Evolutionary conservation across 2,797 vertebrate species (phyloP).

Genomic region (Protosalanx chinensis): DNA sequence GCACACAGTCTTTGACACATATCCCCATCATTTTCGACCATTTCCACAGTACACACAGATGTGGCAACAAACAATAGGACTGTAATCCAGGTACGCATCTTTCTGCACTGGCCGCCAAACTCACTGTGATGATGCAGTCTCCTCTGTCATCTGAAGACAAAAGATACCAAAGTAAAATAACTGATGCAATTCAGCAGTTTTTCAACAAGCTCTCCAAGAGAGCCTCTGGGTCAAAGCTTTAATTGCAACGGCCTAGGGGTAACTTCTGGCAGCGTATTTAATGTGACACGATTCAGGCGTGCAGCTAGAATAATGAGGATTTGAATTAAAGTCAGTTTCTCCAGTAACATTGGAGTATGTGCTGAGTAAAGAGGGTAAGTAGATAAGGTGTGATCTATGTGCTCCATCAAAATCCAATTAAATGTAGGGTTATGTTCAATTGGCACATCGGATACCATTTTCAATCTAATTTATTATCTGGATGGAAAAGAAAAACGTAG

Average conservation of each 20-base stretch:
- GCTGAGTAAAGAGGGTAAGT: constrained; percentile 31
- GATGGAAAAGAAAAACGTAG: no score
- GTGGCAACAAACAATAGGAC: constrained; percentile 83
- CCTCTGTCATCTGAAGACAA: constrained; percentile 75
- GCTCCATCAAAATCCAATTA: constrained; percentile 5
- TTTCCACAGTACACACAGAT: constrained; percentile 81
- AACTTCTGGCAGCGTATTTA: constrained; percentile 58
- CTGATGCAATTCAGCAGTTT: constrained; percentile 5
- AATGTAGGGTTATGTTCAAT: not conserved
- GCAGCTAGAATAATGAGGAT: constrained; percentile 5
- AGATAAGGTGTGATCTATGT: constrained; percentile 58
- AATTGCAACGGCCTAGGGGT: constrained; percentile 52
- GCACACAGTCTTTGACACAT: constrained; percentile 89
- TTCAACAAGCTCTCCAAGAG: constrained; percentile 22
- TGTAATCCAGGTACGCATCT: constrained; percentile 94
- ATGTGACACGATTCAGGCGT: constrained; percentile 53
- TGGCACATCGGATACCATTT: not conserved
- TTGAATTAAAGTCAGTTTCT: constrained; percentile 38
- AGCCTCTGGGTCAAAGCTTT: constrained; percentile 48
- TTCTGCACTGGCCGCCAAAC: constrained; percentile 56
- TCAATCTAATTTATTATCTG: not conserved
- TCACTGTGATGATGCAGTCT: constrained; percentile 62
- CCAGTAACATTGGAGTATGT: constrained; percentile 38
- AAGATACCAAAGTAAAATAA: constrained; percentile 59
- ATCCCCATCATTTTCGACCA: constrained; percentile 88